Conservation (phyloP, 2,888 invertebrate genomes). For the Smittia sp. region DNA sequence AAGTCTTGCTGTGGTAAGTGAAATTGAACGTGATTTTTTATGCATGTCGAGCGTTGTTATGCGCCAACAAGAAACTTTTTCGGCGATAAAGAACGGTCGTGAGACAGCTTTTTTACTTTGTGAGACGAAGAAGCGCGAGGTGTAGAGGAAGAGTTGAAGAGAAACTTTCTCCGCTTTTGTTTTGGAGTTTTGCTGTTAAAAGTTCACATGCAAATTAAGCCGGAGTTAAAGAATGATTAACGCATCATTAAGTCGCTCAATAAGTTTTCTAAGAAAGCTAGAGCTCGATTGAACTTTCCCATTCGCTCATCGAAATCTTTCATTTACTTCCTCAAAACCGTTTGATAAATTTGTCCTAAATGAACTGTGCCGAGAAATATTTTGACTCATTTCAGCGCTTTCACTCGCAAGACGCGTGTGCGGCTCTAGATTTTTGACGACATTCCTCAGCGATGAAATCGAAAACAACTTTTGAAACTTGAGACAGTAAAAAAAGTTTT, state of each 20-base stretch:
- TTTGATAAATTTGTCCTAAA: not conserved
- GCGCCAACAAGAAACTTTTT: not conserved
- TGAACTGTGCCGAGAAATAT: not conserved
- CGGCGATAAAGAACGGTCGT: not conserved
- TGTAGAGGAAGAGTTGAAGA: not conserved
- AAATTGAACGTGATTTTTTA: not conserved
- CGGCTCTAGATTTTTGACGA: too few species aligned
- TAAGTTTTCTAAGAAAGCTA: not conserved
- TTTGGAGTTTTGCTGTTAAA: not conserved
- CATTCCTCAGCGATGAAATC: too few species aligned
- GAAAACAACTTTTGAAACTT: too few species aligned
- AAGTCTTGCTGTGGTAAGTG: slow-evolving; percentile 86
- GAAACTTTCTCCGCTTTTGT: slow-evolving; percentile 19
- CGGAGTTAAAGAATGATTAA: slow-evolving; percentile 24
- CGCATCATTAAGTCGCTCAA: slow-evolving; percentile 9
- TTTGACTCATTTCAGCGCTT: slow-evolving; percentile 20
- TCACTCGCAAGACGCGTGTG: not conserved
- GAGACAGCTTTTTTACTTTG: not conserved
- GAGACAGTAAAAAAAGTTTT: too few species aligned
- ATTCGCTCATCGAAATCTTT: not conserved
- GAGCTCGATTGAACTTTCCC: not conserved
- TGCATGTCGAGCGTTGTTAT: too few species aligned
- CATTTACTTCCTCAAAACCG: not conserved
- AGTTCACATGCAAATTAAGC: not conserved
- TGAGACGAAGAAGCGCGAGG: not conserved